Base-by-base conservation (phyloP, 2,113 vertebrate species). In the Myxocyprinus asiaticus region DNA sequence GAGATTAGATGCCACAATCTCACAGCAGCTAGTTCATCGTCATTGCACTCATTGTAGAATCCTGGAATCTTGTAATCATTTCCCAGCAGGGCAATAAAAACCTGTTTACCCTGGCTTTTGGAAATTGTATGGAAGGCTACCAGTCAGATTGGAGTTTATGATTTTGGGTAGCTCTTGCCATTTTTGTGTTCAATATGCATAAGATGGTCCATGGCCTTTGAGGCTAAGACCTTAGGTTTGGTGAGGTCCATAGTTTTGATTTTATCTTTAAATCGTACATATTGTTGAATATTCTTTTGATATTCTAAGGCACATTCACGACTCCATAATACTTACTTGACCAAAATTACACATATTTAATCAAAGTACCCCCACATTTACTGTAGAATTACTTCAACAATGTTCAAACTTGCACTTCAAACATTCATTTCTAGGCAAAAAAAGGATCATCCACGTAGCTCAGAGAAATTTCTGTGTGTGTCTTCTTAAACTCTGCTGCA, bases 401-500 rank as follows among this genome's bases (percentile, higher is more conserved):
- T 45, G 43, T 59, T 72, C 14, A 58, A 71, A 44, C 42, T 44
- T 7, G 3, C 42, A 71, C 70, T 22, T 73, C 55, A 59, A 62
- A 74, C 55, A 62, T 59, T 50, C 12, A 58, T 59, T 76, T 17
- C 10, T 44, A 15, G 67, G 44, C 7, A 55, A 67, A 66, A n/a
- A 51, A n/a, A 44, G 44, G 43, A 64, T 70, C 62, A 61, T 79
- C 62, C 67, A 12, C 69, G 58, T 72, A 80, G 68, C 67, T 64
- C 12, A 3, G n/a, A 79, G 74, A 65, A 64, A 78, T 82, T 79
- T 50, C 22, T 76, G 71, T 83, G 22, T 62, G 70, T 63, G 78
- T 80, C 67, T 67, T 77, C 67, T 55, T 72, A 72, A 77, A 62
- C 67, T 50, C 74, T 62, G 68, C 82, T 80, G 82, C 77, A 77